A percentile compares a stretch with the other conserved stretches of the same genome.
Conservation (phyloP, 2,888 invertebrate genomes). For the Anodontia alba region DNA sequence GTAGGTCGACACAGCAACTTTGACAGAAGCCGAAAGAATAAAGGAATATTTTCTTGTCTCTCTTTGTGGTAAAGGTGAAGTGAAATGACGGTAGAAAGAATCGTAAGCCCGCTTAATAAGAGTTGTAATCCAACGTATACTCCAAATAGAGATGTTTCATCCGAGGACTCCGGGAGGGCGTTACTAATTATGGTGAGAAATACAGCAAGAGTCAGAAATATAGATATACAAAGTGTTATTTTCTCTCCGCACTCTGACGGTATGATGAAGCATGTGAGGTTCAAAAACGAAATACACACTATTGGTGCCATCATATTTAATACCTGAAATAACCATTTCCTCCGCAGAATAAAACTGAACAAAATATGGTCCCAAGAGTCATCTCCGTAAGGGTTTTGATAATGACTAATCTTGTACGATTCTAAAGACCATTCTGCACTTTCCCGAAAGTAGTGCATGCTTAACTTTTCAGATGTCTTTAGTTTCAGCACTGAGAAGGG, state of each 20-base stretch:
- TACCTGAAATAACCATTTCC: conserved; percentile 58
- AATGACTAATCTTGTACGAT: not conserved
- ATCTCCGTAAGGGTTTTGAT: not conserved
- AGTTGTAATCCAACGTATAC: conserved; percentile 62
- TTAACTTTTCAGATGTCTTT: not conserved
- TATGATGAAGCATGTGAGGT: conserved; percentile 57
- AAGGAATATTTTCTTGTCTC: not conserved
- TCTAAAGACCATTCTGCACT: conserved; percentile 43
- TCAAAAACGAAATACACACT: conserved; percentile 53
- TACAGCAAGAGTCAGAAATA: conserved; percentile 65
- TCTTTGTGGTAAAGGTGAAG: conserved; percentile 43
- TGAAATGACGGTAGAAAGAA: conserved; percentile 50
- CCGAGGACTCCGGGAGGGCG: conserved; percentile 62
- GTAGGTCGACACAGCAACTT: not conserved
- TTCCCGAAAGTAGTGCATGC: not conserved
- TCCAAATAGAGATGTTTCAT: conserved; percentile 53
- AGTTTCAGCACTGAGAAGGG: conserved; percentile 16
- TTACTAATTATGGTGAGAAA: conserved; percentile 62
- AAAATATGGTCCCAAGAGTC: conserved; percentile 31
- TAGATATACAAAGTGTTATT: conserved; percentile 62
- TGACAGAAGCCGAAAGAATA: not conserved
- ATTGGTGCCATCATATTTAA: conserved; percentile 61
- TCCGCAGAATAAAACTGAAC: conserved; percentile 31
- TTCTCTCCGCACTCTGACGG: conserved; percentile 62
- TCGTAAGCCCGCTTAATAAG: conserved; percentile 55